phyloP scores from a whole-genome alignment of 53 echinoderm and acorn worm genomes.

The Antedon mediterranea region DNA sequence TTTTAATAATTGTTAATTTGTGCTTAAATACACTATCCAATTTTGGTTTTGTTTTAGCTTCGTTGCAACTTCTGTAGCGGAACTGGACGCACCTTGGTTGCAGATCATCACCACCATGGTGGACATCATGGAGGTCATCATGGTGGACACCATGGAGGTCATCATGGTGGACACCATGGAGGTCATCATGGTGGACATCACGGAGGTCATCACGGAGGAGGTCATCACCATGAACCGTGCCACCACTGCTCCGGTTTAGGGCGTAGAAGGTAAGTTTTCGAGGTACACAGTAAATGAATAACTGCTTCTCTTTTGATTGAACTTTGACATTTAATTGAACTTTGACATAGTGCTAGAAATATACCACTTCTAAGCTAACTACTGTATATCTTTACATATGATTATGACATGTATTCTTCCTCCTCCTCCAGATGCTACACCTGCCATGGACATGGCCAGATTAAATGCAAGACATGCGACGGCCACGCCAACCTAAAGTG shows the following conservation, averaged over 20 bases:
- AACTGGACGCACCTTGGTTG: neutral
- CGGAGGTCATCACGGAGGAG: neutral
- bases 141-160: conserved; percentile 7
- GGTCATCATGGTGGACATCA: conserved; percentile 4
- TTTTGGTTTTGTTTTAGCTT: neutral
- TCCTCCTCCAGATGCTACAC: conserved; percentile 47
- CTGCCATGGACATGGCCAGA: conserved; percentile 61
- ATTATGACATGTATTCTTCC: no score
- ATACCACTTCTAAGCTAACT: no score
- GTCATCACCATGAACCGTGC: conserved; percentile 18
- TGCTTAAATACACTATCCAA: no score
- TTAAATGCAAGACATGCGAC: conserved; percentile 42
- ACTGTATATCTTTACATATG: no score
- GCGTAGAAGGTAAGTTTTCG: conserved; percentile 37
- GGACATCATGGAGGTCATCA: conserved; percentile 11
- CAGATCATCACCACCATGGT: conserved; percentile 17
- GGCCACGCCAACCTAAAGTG: conserved; percentile 50
- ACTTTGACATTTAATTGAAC: no score
- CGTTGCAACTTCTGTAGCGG: neutral
- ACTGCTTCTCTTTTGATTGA: no score
- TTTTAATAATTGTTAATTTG: no score
- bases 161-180: conserved; percentile 9
- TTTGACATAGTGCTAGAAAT: no score
- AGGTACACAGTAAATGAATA: no score
- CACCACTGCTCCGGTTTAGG: conserved; percentile 56